phyloP scores from a whole-genome alignment of 2,888 invertebrate species.

The Linyphia triangularis region DNA sequence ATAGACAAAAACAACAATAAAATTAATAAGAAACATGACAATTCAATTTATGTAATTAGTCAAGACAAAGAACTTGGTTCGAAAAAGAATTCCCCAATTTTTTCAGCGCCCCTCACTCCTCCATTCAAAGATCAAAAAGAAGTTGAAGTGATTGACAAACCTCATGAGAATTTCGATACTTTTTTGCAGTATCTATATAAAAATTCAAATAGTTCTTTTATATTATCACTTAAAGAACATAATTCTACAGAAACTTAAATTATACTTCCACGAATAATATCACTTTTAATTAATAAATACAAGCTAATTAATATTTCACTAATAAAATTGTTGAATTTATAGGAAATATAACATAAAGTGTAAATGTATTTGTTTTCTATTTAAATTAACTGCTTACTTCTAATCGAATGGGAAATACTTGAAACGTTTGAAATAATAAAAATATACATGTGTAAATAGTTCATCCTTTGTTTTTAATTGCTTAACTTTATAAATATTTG shows the following conservation, averaged over 20 bases:
- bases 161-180: conserved; percentile 25
- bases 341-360: too few relatives aligned
- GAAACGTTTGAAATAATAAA: too few relatives aligned
- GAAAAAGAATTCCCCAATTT: not conserved
- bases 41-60: not conserved
- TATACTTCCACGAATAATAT: too few relatives aligned
- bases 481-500: too few relatives aligned
- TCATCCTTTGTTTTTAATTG: too few relatives aligned
- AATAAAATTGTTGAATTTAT: too few relatives aligned
- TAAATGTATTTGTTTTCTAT: too few relatives aligned
- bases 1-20: not conserved
- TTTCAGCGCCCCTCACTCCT: not conserved
- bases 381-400: too few relatives aligned
- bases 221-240: conserved; percentile 3
- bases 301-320: too few relatives aligned
- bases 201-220: conserved; percentile 16
- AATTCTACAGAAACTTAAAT: not conserved
- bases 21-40: not conserved
- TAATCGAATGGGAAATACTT: too few relatives aligned
- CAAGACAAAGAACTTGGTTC: not conserved
- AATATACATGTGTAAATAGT: too few relatives aligned
- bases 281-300: too few relatives aligned
- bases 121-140: not conserved
- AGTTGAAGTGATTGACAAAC: not conserved
- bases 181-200: conserved; percentile 47